Evolutionary conservation across 1,140 invertebrate species (phyloP).

Genomic region (Trichonephila clavata): DNA sequence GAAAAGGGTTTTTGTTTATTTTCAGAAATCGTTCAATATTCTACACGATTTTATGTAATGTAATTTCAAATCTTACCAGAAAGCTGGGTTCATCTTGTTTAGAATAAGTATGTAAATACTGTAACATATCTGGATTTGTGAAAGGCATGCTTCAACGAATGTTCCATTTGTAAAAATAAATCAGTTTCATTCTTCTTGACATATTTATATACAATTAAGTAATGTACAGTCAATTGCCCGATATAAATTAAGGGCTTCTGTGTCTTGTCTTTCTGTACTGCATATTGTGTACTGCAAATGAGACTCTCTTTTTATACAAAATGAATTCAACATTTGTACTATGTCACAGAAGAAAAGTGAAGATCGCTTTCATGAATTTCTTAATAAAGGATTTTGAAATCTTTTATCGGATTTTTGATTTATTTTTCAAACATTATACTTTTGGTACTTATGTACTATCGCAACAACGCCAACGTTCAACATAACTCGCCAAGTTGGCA

Average conservation of each 20-base stretch:
- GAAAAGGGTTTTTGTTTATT: too few relatives aligned
- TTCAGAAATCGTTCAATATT: too few relatives aligned
- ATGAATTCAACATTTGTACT: constrained; percentile 57
- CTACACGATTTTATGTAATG: too few relatives aligned
- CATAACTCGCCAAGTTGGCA: too few relatives aligned
- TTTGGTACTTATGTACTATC: too few relatives aligned
- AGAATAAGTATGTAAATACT: constrained; percentile 44
- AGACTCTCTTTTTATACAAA: constrained; percentile 65
- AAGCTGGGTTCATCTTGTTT: background rate
- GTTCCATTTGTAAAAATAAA: constrained; percentile 64
- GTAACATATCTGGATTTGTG: constrained; percentile 27
- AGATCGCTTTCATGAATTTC: constrained; percentile 57
- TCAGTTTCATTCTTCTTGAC: constrained; percentile 32
- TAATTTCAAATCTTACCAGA: background rate
- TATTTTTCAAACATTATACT: too few relatives aligned
- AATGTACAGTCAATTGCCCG: constrained; percentile 55
- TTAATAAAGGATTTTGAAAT: constrained; percentile 14
- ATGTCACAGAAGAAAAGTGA: constrained; percentile 51
- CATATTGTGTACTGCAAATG: constrained; percentile 12
- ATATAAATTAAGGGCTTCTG: constrained; percentile 37
- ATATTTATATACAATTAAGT: constrained; percentile 51
- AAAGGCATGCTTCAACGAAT: constrained; percentile 57
- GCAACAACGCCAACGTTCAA: too few relatives aligned
- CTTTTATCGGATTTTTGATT: background rate
- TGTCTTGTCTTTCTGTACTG: constrained; percentile 45